Evolutionary conservation across 1,140 invertebrate species (phyloP), one percentile per base, ranked within the genome.

Genomic region (Hycleus phaleratus): DNA sequence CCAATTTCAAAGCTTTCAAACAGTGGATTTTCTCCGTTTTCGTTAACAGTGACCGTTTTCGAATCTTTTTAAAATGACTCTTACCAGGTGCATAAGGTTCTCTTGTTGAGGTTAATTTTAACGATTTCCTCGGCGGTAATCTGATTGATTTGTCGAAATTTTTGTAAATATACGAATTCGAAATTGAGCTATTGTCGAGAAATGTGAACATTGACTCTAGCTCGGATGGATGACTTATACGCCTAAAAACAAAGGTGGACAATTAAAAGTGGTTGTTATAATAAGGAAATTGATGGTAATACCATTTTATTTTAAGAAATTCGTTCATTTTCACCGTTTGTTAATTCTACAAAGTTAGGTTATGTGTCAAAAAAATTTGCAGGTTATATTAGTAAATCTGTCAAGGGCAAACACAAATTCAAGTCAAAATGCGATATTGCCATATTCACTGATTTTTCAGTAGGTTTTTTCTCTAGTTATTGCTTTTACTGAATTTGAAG

Each of bases 1-100:
- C 43, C 18, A 69, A n/a, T 49, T 65, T 56, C 18, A 69, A 44
- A n/a, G 64, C 65, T 11, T 59, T 61, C 38, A 69, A 65, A 55
- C 67, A 71, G 24, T 60, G 50, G n/a, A 48, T 45, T 12, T 71
- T 67, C 39, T 61, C 45, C 8, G 10, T 18, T 49, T 45, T 48
- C 49, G 47, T 63, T 26, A 68, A 48, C 1, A 39, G 39, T 1
- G 68, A 66, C 48, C 48, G 63, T 25, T 25, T 38, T 24, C 12
- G 45, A 38, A 59, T 63, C 9, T 32, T n/a, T 26, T 42, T 42
- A 7, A 49, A 24, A 57, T 46, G 40, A n/a, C 56, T 59, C 38
- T 32, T 46, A 39, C 63, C 53, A n/a, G 59, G 60, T 1, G 53
- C 11, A 42, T 61, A 60, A 12, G 48, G 42, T 26, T 46, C 43